Conservation (phyloP, 2,797 vertebrate species). For the Protonibea diacanthus region DNA sequence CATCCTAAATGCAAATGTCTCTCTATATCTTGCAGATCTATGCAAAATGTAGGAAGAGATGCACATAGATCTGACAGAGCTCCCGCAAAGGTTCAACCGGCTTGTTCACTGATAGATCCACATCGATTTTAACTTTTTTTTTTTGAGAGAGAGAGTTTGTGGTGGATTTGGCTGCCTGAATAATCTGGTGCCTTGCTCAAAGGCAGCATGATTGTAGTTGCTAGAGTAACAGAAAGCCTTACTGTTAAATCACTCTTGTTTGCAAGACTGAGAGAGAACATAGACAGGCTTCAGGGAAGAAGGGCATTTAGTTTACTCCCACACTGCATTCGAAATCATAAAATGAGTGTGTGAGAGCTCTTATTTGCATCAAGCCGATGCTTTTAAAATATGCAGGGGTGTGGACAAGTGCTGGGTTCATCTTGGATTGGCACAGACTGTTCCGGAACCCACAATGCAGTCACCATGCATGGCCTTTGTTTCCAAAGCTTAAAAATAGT, state of each 20-base stretch:
- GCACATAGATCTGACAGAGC: constrained; percentile 11
- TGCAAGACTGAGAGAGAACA: constrained; percentile 56
- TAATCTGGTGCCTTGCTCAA: constrained; percentile 27
- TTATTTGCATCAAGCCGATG: constrained; percentile 50
- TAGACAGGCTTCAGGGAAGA: constrained; percentile 45
- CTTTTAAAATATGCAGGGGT: constrained; percentile 55
- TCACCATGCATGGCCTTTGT: not conserved
- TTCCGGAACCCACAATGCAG: constrained; percentile 6
- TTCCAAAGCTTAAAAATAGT: constrained; percentile 17
- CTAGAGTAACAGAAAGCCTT: constrained; percentile 21
- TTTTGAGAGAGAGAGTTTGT: not conserved
- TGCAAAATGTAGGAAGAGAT: constrained; percentile 43
- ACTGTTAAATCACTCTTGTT: constrained; percentile 57
- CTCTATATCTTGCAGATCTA: constrained; percentile 66
- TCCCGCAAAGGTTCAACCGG: constrained; percentile 5
- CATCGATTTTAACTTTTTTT: constrained; percentile 3
- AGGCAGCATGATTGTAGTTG: not conserved
- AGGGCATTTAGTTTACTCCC: constrained; percentile 60
- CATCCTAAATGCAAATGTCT: constrained; percentile 63
- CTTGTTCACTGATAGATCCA: constrained; percentile 9
- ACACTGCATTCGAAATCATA: constrained; percentile 55
- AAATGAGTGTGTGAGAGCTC: constrained; percentile 53
- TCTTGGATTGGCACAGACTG: constrained; percentile 18
- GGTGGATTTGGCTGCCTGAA: not conserved
- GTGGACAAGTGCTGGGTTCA: constrained; percentile 41